Conservation (phyloP, 1,140 invertebrate genomes). For the Ceratina australensis region DNA sequence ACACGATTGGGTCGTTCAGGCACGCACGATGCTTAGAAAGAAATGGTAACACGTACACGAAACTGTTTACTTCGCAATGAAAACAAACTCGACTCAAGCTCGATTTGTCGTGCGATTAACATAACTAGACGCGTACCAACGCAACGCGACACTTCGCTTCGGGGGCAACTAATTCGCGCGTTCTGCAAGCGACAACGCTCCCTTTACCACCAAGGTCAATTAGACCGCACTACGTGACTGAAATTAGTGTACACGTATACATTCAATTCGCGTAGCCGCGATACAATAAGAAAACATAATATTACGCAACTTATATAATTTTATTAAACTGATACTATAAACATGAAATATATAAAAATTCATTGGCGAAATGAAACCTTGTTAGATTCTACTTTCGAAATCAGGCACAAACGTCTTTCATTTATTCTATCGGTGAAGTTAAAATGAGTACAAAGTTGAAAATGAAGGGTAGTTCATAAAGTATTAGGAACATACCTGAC, state of each 20-base stretch:
- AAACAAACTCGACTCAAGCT: constrained; percentile 5
- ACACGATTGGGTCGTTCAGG: no score
- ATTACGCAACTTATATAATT: no score
- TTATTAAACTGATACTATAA: no score
- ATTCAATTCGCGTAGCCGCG: no score
- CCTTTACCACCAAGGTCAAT: not conserved
- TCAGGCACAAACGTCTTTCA: no score
- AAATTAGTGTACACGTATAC: not conserved
- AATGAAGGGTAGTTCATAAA: not conserved
- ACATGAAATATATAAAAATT: no score
- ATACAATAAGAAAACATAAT: no score
- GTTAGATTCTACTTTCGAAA: no score
- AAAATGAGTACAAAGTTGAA: not conserved
- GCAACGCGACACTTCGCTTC: not conserved
- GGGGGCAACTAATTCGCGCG: not conserved
- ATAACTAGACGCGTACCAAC: constrained; percentile 6
- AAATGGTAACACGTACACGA: not conserved
- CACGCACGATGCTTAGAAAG: not conserved
- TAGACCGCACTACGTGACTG: not conserved
- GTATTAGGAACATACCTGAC: constrained; percentile 76
- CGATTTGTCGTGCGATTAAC: constrained; percentile 7
- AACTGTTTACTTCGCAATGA: not conserved
- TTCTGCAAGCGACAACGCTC: not conserved
- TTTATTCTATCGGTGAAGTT: not conserved
- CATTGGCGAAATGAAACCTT: no score